Conservation (phyloP, 2,888 invertebrate species). For the Catonia carolina region DNA sequence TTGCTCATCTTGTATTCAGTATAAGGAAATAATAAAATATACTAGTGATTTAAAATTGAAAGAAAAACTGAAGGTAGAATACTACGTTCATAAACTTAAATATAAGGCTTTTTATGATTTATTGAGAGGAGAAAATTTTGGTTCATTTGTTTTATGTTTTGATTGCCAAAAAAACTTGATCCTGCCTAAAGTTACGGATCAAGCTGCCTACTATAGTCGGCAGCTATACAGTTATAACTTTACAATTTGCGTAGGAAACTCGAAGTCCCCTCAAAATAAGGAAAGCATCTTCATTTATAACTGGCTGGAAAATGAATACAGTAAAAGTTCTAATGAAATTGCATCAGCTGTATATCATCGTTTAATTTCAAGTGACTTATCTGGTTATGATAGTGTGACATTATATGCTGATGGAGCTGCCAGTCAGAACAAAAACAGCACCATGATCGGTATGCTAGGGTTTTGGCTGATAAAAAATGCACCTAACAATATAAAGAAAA, state of each 20-base stretch:
- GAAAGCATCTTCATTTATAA: slow-evolving; percentile 33
- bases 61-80: too few species aligned
- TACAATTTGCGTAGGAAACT: slow-evolving; percentile 37
- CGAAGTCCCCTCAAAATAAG: slow-evolving; percentile 31
- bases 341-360: slow-evolving; percentile 31
- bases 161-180: slow-evolving; percentile 34
- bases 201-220: slow-evolving; percentile 25
- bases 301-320: slow-evolving; percentile 37
- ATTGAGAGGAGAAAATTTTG: too few species aligned
- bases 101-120: too few species aligned
- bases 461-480: slow-evolving; percentile 15
- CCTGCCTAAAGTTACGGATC: slow-evolving; percentile 37
- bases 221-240: slow-evolving; percentile 40
- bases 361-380: slow-evolving; percentile 5
- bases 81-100: too few species aligned
- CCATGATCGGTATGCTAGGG: slow-evolving; percentile 15
- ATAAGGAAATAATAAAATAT: too few species aligned
- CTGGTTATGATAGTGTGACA: not conserved
- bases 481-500: slow-evolving; percentile 6
- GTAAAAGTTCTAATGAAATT: slow-evolving; percentile 38
- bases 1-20: too few species aligned
- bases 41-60: too few species aligned
- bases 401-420: slow-evolving; percentile 22
- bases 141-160: not conserved
- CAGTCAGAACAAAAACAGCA: slow-evolving; percentile 21